phyloP scores from a whole-genome alignment of 2,797 vertebrate species.

The Enteromius trimaculatus region DNA sequence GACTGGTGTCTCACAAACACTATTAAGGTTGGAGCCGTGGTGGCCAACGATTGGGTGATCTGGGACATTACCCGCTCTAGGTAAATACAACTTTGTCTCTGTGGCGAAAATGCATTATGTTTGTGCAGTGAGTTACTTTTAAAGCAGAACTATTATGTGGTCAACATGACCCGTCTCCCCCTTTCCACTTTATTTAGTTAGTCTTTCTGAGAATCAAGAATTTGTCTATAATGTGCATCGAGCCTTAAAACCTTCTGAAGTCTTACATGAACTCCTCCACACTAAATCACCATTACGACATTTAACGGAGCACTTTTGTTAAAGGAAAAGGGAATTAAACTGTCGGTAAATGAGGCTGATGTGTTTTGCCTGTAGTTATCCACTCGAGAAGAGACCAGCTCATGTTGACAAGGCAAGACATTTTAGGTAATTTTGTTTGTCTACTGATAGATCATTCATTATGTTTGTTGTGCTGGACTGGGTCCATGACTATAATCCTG shows the following conservation, averaged over 20 bases:
- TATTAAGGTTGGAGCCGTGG: constrained; percentile 93
- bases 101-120: background rate
- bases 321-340: background rate
- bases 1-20: constrained; percentile 96
- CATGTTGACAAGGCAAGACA: constrained; percentile 88
- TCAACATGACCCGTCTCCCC: constrained; percentile 2
- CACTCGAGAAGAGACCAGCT: constrained; percentile 91
- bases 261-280: background rate
- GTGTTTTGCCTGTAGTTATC: constrained; percentile 80
- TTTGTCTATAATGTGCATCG: background rate
- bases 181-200: constrained; percentile 6
- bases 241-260: constrained; percentile 1
- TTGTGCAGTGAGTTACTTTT: background rate
- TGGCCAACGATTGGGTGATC: constrained; percentile 93
- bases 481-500: background rate
- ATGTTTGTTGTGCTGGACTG: background rate
- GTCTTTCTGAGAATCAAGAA: background rate
- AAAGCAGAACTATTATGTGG: background rate
- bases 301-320: constrained; percentile 5
- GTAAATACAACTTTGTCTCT: constrained; percentile 68
- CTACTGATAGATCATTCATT: background rate
- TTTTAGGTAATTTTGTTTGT: constrained; percentile 82
- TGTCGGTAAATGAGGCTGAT: background rate
- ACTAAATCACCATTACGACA: constrained; percentile 22
- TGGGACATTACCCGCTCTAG: constrained; percentile 96